Conservation (phyloP, 2,797 vertebrate species). For the Enteromius viviparus region DNA sequence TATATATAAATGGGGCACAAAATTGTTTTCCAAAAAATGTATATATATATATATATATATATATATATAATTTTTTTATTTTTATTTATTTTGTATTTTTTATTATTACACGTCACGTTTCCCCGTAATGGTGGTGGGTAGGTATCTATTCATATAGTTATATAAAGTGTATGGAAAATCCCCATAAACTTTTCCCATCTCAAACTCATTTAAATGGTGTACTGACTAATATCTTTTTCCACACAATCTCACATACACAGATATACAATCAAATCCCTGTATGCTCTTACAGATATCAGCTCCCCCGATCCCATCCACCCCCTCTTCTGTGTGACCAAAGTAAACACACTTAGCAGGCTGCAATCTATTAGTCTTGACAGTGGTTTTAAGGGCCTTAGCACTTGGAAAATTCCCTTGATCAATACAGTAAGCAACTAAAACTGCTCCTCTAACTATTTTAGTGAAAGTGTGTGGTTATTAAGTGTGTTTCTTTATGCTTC, state of each 20-base stretch:
- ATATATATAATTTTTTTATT: too few species aligned
- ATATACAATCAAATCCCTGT: conserved; percentile 37
- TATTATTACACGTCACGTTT: too few species aligned
- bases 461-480: conserved; percentile 25
- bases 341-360: conserved; percentile 33
- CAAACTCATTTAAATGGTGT: conserved; percentile 2
- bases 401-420: conserved; percentile 29
- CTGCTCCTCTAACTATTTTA: not conserved
- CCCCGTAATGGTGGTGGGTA: too few species aligned
- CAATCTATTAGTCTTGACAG: conserved; percentile 31
- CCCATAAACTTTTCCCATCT: not conserved
- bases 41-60: too few species aligned
- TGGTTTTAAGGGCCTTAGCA: conserved; percentile 17
- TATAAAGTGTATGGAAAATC: not conserved
- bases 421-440: conserved; percentile 16
- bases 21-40: too few species aligned
- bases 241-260: conserved; percentile 13
- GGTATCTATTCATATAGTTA: not conserved
- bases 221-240: not conserved
- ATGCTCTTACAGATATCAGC: conserved; percentile 31
- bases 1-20: too few species aligned
- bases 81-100: too few species aligned
- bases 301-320: conserved; percentile 7
- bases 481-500: not conserved
- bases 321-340: not conserved